Percentiles rank a stretch among this genome's conserved stretches.
phyloP scores from a whole-genome alignment of 2,888 invertebrate species.

The Cotesia congregata region DNA sequence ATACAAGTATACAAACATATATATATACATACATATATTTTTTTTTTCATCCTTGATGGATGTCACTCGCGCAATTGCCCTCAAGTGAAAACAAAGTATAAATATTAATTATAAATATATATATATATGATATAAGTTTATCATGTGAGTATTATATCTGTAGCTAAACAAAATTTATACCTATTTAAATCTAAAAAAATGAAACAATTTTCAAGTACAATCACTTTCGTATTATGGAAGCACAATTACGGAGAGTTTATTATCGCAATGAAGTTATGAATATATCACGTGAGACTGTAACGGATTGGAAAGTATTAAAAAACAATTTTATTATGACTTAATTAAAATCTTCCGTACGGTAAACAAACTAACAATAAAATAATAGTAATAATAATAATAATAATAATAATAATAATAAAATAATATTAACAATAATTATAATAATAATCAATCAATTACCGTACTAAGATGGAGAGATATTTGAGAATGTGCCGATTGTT shows the following conservation, averaged over 20 bases:
- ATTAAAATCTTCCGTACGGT: conserved; percentile 25
- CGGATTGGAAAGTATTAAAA: conserved; percentile 59
- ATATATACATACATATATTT: neutral
- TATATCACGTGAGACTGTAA: conserved; percentile 59
- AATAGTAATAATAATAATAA: no score
- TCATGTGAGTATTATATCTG: conserved; percentile 3
- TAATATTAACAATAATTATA: conserved; percentile 21
- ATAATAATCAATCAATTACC: conserved; percentile 17
- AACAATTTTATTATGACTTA: conserved; percentile 53
- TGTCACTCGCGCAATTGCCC: conserved; percentile 2
- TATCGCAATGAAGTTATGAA: neutral
- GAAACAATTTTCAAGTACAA: conserved; percentile 21
- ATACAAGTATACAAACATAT: neutral
- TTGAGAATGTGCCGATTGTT: conserved; percentile 28
- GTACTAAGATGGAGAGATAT: conserved; percentile 11
- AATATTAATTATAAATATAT: neutral
- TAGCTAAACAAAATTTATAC: conserved; percentile 22
- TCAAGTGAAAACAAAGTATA: conserved; percentile 9
- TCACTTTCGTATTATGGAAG: conserved; percentile 9
- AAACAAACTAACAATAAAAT: conserved; percentile 3
- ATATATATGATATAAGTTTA: conserved; percentile 7
- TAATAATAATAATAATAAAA: neutral
- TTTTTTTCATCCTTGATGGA: conserved; percentile 13
- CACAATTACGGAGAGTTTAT: conserved; percentile 1
- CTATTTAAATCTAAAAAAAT: neutral